Evolutionary conservation across 2,113 vertebrate species (phyloP).

Genomic region (Peromyscus maniculatus): DNA sequence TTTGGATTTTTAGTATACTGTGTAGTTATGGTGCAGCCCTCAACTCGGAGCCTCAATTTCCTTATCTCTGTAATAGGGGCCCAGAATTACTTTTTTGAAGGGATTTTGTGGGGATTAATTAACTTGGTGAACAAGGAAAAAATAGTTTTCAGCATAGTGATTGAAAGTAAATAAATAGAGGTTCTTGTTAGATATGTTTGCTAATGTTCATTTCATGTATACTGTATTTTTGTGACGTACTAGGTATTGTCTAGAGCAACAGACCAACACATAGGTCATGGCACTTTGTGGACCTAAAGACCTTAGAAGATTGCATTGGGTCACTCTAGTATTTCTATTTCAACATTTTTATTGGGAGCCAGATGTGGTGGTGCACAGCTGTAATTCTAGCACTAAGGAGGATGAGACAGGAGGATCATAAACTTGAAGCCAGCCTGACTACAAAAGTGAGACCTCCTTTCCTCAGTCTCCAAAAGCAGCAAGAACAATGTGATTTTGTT

Average conservation of each 20-base stretch:
- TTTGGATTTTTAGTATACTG: not conserved
- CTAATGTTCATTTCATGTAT: not conserved
- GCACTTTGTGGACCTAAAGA: not conserved
- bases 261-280: not conserved
- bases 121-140: constrained; percentile 34
- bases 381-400: not conserved
- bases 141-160: not conserved
- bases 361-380: not conserved
- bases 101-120: not conserved
- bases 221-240: not conserved
- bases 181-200: not conserved
- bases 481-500: not conserved
- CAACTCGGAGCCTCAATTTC: not conserved
- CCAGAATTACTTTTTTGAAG: constrained; percentile 30
- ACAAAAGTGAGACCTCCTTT: not conserved
- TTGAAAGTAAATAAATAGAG: not conserved
- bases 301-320: not conserved
- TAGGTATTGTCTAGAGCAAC: not conserved
- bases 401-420: not conserved
- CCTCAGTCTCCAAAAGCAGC: not conserved
- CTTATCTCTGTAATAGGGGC: not conserved
- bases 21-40: not conserved
- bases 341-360: not conserved
- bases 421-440: not conserved
- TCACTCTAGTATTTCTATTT: constrained; percentile 21